These are phyloP conservation scores for Spondyliosoma cantharus DNA, from an alignment of 2,797 vertebrate species.

Conservation along the genomic window DNA sequence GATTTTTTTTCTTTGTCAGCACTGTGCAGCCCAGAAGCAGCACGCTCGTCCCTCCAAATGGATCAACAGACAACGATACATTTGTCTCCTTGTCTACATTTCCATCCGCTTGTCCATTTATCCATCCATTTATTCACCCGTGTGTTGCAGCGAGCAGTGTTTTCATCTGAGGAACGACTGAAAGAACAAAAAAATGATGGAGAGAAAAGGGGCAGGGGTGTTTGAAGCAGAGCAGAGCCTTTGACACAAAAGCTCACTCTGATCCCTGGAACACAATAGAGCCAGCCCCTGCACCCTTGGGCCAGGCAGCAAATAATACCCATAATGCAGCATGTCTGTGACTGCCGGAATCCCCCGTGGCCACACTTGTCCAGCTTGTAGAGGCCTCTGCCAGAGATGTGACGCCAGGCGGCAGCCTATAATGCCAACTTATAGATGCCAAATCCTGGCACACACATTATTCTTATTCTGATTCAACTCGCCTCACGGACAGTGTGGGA, in stretches of 20 bases:
- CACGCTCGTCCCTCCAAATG: conserved; percentile 41
- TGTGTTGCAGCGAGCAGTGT: conserved; percentile 32
- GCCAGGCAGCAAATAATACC: conserved; percentile 76
- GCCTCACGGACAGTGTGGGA: conserved; percentile 16
- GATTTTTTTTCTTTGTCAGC: conserved; percentile 62
- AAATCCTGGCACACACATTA: conserved; percentile 47
- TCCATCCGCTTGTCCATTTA: conserved; percentile 59
- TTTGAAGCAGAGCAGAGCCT: conserved; percentile 63
- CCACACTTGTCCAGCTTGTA: conserved; percentile 66
- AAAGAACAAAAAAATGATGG: conserved; percentile 50
- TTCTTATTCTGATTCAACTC: conserved; percentile 24
- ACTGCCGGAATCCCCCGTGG: conserved; percentile 76
- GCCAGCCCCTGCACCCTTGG: conserved; percentile 61
- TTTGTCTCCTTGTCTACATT: conserved; percentile 66
- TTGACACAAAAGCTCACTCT: conserved; percentile 72
- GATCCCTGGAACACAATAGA: conserved; percentile 76
- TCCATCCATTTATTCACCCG: conserved; percentile 52
- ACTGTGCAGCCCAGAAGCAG: conserved; percentile 33
- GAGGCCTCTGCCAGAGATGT: conserved; percentile 61
- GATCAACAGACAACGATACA: conserved; percentile 57
- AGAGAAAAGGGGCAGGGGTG: conserved; percentile 44
- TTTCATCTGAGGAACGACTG: conserved; percentile 60
- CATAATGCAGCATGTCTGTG: conserved; percentile 78
- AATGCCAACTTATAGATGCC: conserved; percentile 54
- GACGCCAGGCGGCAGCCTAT: conserved; percentile 59